Evolutionary conservation across 2,113 vertebrate genomes (phyloP), one percentile per base, ranked within the genome.

Genomic region (Tyto alba): DNA sequence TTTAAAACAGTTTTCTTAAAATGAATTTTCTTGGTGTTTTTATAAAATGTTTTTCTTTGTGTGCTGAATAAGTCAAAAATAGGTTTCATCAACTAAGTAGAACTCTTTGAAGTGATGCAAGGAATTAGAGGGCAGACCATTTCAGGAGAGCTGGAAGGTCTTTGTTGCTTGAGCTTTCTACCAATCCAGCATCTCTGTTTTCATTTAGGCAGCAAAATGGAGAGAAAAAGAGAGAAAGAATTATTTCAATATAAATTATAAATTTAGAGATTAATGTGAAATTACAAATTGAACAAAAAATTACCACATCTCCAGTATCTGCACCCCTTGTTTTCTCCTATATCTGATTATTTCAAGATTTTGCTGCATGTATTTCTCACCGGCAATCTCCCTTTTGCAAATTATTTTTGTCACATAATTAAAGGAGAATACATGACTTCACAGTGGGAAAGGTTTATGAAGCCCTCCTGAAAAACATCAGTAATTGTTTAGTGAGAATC

Each of bases 101-200:
- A 86, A 88, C 60, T 88, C 75, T 88, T 89, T 84, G 86, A 94
- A 94, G 83, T 8, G 13, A 94, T 45, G 73, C 77, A 96, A 94
- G 59, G 60, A 89, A 74, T 94, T 75, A 96, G 67, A 85, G 67
- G 47, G 59, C 29, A 96, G 82, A 94, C 32, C 76, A 77, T 78
- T 89, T 86, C 83, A 78, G 94, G 80, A 89, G 62, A 94, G 91
- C 80, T 87, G 38, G 76, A 78, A 94, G 64, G 48, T 92, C 80
- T 91, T 64, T 93, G 91, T 92, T 91, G 88, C 93, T 95, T 68
- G 88, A 84, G 88, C 72, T 94, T 93, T 96, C 92, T 90, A 93
- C 76, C 96, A 92, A 93, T 89, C 64, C 90, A 92, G 83, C 90
- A 95, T 77, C 60, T 75, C 93, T 75, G 53, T 95, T 96, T 90